phyloP scores from a whole-genome alignment of 2,888 invertebrate species.

The Sisyra terminalis region DNA sequence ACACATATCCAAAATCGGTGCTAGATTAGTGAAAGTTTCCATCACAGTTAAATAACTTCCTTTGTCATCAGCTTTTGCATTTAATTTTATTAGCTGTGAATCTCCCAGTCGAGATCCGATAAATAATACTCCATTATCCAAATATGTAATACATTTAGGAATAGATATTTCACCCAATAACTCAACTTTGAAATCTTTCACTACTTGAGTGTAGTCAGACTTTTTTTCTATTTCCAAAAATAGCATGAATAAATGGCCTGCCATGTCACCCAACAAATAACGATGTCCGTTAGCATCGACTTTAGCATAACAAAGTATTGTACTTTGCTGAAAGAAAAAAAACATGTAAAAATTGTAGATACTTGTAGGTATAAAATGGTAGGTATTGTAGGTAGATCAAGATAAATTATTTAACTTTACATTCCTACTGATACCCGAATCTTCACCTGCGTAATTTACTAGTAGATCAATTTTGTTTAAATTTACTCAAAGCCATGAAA shows the following conservation, averaged over 20 bases:
- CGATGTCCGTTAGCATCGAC: slow-evolving; percentile 83
- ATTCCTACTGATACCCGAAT: too few species aligned
- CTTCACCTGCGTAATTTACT: too few species aligned
- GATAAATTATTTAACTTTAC: too few species aligned
- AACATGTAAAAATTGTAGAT: too few species aligned
- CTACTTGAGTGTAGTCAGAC: slow-evolving; percentile 55
- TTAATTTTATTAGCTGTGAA: slow-evolving; percentile 83
- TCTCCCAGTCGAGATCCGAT: slow-evolving; percentile 94
- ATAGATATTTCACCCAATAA: slow-evolving; percentile 80
- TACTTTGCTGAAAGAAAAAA: slow-evolving; percentile 52
- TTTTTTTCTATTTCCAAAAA: slow-evolving; percentile 73
- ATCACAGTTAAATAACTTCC: slow-evolving; percentile 85
- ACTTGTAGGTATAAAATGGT: too few species aligned
- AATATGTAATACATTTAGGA: slow-evolving; percentile 92
- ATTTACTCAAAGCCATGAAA: too few species aligned
- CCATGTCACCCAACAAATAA: slow-evolving; percentile 87
- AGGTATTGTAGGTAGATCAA: too few species aligned
- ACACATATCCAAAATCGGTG: slow-evolving; percentile 95
- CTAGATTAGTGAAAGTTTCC: slow-evolving; percentile 94
- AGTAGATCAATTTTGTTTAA: too few species aligned
- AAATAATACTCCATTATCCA: slow-evolving; percentile 96
- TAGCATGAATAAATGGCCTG: slow-evolving; percentile 90
- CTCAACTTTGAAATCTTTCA: slow-evolving; percentile 88
- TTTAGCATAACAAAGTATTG: slow-evolving; percentile 86
- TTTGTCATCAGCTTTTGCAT: slow-evolving; percentile 65